Conservation (phyloP, 2,113 vertebrate genomes). For the Typhlomys cinereus region DNA sequence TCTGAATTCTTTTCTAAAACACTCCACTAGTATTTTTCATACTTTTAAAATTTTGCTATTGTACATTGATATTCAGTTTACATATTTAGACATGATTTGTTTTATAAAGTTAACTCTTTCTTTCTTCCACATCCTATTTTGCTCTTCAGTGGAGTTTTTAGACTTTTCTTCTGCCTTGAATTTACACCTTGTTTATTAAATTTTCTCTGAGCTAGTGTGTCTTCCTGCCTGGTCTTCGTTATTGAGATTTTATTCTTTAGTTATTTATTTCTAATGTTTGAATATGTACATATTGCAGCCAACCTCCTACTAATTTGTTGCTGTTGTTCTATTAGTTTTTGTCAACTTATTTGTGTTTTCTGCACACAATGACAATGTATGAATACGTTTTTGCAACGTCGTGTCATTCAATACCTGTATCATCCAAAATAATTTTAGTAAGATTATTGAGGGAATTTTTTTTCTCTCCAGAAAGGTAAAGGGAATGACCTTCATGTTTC, state of each 20-base stretch:
- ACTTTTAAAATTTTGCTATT: neutral
- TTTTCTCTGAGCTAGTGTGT: neutral
- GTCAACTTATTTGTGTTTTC: neutral
- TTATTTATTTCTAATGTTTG: neutral
- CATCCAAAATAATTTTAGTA: neutral
- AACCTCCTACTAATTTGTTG: neutral
- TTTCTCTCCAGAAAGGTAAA: neutral
- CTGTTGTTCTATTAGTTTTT: slow-evolving; percentile 16
- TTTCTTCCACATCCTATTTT: neutral
- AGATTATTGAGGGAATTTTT: neutral
- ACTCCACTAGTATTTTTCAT: neutral
- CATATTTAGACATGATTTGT: neutral
- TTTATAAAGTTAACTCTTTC: neutral
- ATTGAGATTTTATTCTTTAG: neutral
- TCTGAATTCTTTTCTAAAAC: neutral
- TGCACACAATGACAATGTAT: neutral
- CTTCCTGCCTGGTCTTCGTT: neutral
- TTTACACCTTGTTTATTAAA: neutral
- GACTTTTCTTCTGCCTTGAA: neutral
- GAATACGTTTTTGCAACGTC: neutral
- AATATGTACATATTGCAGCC: neutral
- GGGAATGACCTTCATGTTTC: neutral
- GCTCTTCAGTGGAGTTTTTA: neutral
- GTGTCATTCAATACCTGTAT: neutral
- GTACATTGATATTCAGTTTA: neutral